Conservation (phyloP, 2,113 vertebrate species). For the Vombatus ursinus region DNA sequence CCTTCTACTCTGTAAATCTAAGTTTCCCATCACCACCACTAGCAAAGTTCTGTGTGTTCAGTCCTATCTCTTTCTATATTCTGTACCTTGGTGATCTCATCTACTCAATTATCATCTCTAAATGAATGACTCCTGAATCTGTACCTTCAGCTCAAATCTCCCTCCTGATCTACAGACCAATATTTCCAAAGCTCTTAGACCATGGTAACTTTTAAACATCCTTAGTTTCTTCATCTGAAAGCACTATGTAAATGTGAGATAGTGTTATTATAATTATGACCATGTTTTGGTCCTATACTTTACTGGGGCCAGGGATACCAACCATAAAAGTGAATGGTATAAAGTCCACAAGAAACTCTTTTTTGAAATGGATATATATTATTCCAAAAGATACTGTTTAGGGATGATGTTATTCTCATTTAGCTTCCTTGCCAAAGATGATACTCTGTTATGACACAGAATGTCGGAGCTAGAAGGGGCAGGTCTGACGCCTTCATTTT, state of each 20-base stretch:
- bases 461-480: neutral
- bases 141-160: neutral
- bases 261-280: neutral
- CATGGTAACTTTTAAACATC: neutral
- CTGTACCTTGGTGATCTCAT: neutral
- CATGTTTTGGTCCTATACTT: neutral
- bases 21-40: too few species aligned
- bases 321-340: neutral
- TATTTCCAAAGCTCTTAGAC: neutral
- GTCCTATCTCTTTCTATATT: neutral
- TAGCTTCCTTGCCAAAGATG: neutral
- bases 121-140: neutral
- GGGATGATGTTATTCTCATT: neutral
- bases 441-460: neutral
- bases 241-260: neutral
- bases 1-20: neutral
- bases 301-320: neutral
- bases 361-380: neutral
- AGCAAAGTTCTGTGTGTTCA: neutral
- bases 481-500: neutral
- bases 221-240: neutral
- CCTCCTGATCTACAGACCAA: neutral
- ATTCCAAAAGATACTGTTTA: neutral
- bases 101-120: neutral
- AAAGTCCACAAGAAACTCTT: neutral